phyloP scores from a whole-genome alignment of 2,888 invertebrate genomes.

The Drosophila subsilvestris region DNA sequence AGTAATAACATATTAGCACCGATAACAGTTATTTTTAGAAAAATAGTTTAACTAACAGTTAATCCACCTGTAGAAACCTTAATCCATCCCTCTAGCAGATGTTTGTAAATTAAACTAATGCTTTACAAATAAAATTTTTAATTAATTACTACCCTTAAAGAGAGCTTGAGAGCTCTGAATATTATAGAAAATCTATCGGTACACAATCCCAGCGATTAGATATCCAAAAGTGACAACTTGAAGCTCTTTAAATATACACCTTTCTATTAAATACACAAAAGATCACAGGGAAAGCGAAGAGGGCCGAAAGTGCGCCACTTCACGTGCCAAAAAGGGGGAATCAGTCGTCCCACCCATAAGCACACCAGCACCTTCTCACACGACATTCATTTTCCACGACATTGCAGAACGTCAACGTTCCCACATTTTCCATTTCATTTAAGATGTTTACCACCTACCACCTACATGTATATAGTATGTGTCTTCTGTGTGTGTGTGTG shows the following conservation, averaged over 20 bases:
- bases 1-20: not conserved
- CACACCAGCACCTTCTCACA: slow-evolving; percentile 5
- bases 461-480: slow-evolving; percentile 13
- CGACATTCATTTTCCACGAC: slow-evolving; percentile 10
- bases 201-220: slow-evolving; percentile 4
- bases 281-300: slow-evolving; percentile 13
- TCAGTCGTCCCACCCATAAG: slow-evolving; percentile 15
- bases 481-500: slow-evolving; percentile 18
- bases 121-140: not conserved
- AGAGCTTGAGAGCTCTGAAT: slow-evolving; percentile 21
- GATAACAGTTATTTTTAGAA: not conserved
- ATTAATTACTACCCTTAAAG: not conserved
- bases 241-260: slow-evolving; percentile 27
- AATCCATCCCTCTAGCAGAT: not conserved
- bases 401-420: slow-evolving; percentile 43
- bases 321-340: slow-evolving; percentile 41
- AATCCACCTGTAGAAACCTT: not conserved
- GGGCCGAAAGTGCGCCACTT: slow-evolving; percentile 40
- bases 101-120: no score
- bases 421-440: slow-evolving; percentile 40
- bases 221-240: slow-evolving; percentile 38
- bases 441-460: slow-evolving; percentile 25
- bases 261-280: not conserved
- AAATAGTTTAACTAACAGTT: not conserved
- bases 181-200: not conserved